A percentile compares a stretch with the other conserved stretches of the same genome.
These are phyloP conservation scores for Hippocampus abdominalis DNA, from an alignment of 2,113 vertebrate species.

Conservation along the genomic window DNA sequence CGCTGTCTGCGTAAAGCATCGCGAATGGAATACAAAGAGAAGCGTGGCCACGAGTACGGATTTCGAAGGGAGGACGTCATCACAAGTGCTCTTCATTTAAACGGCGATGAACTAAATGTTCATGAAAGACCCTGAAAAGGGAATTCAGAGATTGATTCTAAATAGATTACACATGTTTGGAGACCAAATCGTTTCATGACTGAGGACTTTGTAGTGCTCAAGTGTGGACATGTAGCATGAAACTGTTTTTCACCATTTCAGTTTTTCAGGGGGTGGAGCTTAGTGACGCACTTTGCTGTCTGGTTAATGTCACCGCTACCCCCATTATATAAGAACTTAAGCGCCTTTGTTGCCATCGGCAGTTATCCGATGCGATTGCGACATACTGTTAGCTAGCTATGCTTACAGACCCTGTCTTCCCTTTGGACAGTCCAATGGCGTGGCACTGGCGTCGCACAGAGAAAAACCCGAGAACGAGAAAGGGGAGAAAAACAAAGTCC, in stretches of 20 bases:
- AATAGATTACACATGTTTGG: not conserved
- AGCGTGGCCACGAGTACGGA: not conserved
- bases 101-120: not conserved
- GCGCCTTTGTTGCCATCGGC: too few relatives aligned
- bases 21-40: not conserved
- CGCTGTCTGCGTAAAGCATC: not conserved
- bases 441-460: too few relatives aligned
- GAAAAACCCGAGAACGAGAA: too few relatives aligned
- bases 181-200: not conserved
- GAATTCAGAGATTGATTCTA: not conserved
- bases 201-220: not conserved
- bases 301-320: too few relatives aligned
- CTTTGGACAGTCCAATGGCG: not conserved
- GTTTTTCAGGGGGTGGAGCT: not conserved
- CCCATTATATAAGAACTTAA: too few relatives aligned
- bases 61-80: not conserved
- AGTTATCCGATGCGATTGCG: too few relatives aligned
- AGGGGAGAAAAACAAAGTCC: too few relatives aligned
- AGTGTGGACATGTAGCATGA: not conserved
- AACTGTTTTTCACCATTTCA: not conserved
- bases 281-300: not conserved
- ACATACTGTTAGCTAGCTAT: too few relatives aligned
- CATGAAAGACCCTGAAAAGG: not conserved
- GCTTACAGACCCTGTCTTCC: not conserved
- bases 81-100: not conserved